These are phyloP conservation scores for Helicoverpa zea DNA, from an alignment of 1,140 invertebrate genomes.

Conservation along the genomic window DNA sequence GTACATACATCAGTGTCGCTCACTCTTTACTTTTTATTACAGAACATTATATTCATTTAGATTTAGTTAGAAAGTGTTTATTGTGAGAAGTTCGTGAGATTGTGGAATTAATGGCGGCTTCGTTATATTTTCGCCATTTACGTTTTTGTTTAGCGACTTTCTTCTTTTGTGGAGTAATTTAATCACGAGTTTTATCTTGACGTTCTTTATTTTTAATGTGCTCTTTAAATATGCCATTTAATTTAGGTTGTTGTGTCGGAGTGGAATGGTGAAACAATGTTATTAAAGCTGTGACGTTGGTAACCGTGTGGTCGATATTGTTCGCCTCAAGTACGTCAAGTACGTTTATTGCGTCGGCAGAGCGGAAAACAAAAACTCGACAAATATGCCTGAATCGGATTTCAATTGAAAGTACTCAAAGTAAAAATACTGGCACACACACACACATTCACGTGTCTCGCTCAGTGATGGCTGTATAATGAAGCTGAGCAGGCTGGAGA, in stretches of 20 bases:
- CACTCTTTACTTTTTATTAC: background rate
- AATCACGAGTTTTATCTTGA: conserved; percentile 30
- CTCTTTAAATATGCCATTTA: conserved; percentile 21
- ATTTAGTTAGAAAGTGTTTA: conserved; percentile 32
- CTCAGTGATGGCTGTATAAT: conserved; percentile 27
- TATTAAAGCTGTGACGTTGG: background rate
- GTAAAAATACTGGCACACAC: background rate
- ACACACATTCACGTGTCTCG: background rate
- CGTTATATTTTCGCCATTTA: conserved; percentile 16
- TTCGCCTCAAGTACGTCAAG: background rate
- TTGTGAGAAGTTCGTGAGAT: conserved; percentile 29
- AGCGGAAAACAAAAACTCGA: background rate
- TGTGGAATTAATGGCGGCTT: conserved; percentile 25
- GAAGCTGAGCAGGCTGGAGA: background rate
- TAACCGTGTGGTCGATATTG: background rate
- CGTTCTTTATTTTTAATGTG: conserved; percentile 21
- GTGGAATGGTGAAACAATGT: background rate
- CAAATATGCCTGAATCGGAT: background rate
- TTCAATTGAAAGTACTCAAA: background rate
- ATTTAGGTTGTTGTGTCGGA: conserved; percentile 6
- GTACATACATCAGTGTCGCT: background rate
- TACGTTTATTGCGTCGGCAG: too few relatives aligned
- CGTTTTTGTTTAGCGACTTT: conserved; percentile 29
- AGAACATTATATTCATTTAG: conserved; percentile 13
- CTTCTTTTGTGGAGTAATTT: conserved; percentile 19